These are phyloP conservation scores for Molorchus minor DNA, from an alignment of 2,888 invertebrate species.

Conservation along the genomic window DNA sequence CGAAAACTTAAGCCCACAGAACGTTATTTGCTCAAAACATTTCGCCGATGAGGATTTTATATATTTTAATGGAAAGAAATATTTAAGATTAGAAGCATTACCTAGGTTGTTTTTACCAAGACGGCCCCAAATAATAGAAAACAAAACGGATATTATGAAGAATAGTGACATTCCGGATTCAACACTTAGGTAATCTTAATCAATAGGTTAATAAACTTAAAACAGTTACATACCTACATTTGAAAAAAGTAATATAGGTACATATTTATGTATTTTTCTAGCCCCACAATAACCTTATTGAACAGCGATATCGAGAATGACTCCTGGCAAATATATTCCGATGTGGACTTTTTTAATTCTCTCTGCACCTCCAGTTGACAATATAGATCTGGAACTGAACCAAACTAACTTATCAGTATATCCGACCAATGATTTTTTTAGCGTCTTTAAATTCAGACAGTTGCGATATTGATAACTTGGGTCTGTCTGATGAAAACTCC, in stretches of 20 bases:
- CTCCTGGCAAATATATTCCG: slow-evolving; percentile 6
- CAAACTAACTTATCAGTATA: slow-evolving; percentile 10
- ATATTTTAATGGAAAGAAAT: slow-evolving; percentile 20
- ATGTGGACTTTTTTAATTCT: slow-evolving; percentile 5
- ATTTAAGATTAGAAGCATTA: slow-evolving; percentile 15
- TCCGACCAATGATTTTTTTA: slow-evolving; percentile 16
- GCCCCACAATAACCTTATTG: not conserved
- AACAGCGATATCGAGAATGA: not conserved
- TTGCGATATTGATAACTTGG: slow-evolving; percentile 7
- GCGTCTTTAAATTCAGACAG: slow-evolving; percentile 9
- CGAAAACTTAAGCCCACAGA: slow-evolving; percentile 19
- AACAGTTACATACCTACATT: no score
- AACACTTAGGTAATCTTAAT: slow-evolving; percentile 4
- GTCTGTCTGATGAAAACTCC: not conserved
- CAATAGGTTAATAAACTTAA: no score
- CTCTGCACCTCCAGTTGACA: slow-evolving; percentile 5
- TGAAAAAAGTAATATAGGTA: no score
- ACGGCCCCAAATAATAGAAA: slow-evolving; percentile 1
- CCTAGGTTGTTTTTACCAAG: slow-evolving; percentile 15
- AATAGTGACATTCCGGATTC: not conserved
- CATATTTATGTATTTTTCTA: no score
- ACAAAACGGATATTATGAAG: slow-evolving; percentile 1
- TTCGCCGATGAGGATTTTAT: slow-evolving; percentile 14
- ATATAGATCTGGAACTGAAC: slow-evolving; percentile 7
- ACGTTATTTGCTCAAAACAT: slow-evolving; percentile 20